Percentiles rank a stretch among this genome's conserved stretches.
Evolutionary conservation across 2,113 vertebrate genomes (phyloP).

Genomic region (Thinocorus orbignyianus): DNA sequence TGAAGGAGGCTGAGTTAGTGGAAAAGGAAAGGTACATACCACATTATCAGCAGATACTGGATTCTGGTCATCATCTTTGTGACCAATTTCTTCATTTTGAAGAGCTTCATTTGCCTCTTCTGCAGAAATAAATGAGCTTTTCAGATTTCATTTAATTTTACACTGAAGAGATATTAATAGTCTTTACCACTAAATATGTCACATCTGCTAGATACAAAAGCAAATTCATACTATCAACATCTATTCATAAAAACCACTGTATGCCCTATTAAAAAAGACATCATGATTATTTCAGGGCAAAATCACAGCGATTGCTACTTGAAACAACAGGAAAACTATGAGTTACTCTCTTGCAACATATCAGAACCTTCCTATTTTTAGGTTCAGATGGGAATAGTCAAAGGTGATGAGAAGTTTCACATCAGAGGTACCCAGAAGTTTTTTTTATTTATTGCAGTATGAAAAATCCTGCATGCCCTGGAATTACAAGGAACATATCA

Average conservation of each 20-base stretch:
- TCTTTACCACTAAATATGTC: background rate
- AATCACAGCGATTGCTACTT: background rate
- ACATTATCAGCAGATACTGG: constrained; percentile 82
- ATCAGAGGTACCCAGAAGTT: background rate
- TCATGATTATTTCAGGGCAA: background rate
- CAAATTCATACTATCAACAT: background rate
- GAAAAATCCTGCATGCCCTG: background rate
- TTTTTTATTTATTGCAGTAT: background rate
- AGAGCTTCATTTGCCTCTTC: constrained; percentile 85
- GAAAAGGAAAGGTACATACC: constrained; percentile 75
- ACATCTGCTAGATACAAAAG: background rate
- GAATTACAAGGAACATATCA: background rate
- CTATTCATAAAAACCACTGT: background rate
- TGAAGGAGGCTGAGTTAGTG: background rate
- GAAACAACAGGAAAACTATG: background rate
- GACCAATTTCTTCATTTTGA: constrained; percentile 76
- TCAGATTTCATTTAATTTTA: constrained; percentile 23
- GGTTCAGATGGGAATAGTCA: background rate
- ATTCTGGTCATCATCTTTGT: constrained; percentile 75
- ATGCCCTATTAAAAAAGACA: background rate
- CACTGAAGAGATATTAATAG: background rate
- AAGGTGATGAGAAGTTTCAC: background rate
- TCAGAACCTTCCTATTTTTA: background rate
- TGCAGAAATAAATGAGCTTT: constrained; percentile 62
- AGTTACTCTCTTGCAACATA: background rate